Conservation (phyloP, 2,888 invertebrate genomes). For the Tachina lurida region DNA sequence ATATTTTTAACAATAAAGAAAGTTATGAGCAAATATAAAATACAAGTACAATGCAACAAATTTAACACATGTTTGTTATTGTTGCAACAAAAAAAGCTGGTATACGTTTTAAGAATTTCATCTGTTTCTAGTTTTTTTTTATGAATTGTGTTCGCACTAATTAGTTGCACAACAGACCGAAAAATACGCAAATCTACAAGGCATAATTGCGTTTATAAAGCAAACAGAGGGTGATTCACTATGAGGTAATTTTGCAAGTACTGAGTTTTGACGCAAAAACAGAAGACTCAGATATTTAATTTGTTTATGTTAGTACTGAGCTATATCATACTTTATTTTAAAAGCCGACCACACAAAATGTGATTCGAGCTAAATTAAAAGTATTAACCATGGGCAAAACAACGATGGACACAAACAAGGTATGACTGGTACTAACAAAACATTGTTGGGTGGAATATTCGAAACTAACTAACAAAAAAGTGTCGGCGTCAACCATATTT, state of each 20-base stretch:
- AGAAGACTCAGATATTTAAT: too few relatives aligned
- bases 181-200: constrained; percentile 63
- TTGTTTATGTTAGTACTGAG: too few relatives aligned
- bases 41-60: constrained; percentile 44
- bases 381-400: too few relatives aligned
- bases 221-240: neutral
- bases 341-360: too few relatives aligned
- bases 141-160: constrained; percentile 56
- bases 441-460: too few relatives aligned
- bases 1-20: constrained; percentile 10
- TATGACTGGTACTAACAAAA: too few relatives aligned
- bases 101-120: neutral
- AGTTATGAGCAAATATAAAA: constrained; percentile 3
- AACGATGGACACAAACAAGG: too few relatives aligned
- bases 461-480: too few relatives aligned
- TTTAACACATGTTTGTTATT: constrained; percentile 53
- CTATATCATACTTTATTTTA: too few relatives aligned
- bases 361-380: too few relatives aligned
- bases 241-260: neutral
- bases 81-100: constrained; percentile 18
- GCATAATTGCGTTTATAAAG: constrained; percentile 2
- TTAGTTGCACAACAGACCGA: constrained; percentile 65
- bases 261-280: too few relatives aligned
- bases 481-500: too few relatives aligned
- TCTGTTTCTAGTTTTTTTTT: constrained; percentile 41